Base-by-base conservation (phyloP, 2,888 invertebrate genomes). In the Acronicta leporina region DNA sequence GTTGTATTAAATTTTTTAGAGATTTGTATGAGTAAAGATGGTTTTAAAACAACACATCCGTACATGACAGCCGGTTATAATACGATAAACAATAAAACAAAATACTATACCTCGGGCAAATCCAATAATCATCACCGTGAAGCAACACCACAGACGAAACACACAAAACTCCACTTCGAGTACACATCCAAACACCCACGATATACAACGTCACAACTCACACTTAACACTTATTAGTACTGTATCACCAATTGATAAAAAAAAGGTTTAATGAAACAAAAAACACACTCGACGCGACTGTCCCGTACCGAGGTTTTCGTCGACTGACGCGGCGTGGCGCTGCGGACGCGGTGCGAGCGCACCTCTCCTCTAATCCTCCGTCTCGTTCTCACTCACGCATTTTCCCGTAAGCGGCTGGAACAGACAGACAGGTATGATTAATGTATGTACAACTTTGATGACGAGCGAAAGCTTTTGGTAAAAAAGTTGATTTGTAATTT, bases 311-410 rank as follows among this genome's bases (percentile, higher is more conserved):
- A 60, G 68, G 84, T 71, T 86, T 82, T 63, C 72, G 61, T 30
- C 59, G 67, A 89, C 88, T 90, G 84, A 82, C 86, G 84, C 84
- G 63, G 46, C 63, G 81, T 72, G 81, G 81, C 81, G 81, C 81
- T 73, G 77, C 73, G 15, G 51, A 51, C 58, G 49, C 48, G 54
- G 53, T 62, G 76, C 74, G 75, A 69, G 61, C 72, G 71, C 80
- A 76, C 73, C 80, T 73, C 73, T 71, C 64, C 59, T 25, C 51
- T 63, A 45, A 57, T 1, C 20, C 43, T 6, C 40, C n/a, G 8
- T 68, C 67, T 52, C 68, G 4, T 45, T 72, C 61, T 3, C 63
- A 42, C 64, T 2, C 7, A 8, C 8, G 7, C 16, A 20, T 1
- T 35, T n/a, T 15, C 45, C 30, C 40, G 15, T 42, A n/a, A 46